phyloP scores from a whole-genome alignment of 2,888 invertebrate genomes.

The Scelioninae gen. 1 region DNA sequence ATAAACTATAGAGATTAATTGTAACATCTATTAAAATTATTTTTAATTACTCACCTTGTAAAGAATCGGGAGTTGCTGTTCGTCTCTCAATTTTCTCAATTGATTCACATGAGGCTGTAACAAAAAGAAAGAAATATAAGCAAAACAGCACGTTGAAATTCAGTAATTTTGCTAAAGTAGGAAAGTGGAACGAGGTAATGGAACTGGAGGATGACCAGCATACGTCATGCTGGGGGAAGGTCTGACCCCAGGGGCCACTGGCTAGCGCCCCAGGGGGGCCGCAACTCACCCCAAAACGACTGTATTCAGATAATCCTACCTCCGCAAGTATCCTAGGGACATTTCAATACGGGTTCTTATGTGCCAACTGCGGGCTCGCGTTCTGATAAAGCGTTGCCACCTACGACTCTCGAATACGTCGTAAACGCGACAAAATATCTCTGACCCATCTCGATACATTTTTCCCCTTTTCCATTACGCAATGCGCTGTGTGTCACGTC shows the following conservation, averaged over 20 bases:
- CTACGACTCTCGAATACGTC: conserved; percentile 50
- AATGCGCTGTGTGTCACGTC: not conserved
- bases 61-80: conserved; percentile 82
- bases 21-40: not conserved
- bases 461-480: conserved; percentile 36
- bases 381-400: conserved; percentile 59
- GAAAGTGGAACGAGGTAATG: conserved; percentile 78
- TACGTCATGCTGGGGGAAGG: conserved; percentile 78
- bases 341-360: conserved; percentile 79
- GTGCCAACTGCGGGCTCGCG: conserved; percentile 66
- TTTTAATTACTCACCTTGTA: conserved; percentile 79
- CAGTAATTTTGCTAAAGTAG: conserved; percentile 64
- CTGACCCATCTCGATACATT: conserved; percentile 43
- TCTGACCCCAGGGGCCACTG: conserved; percentile 70
- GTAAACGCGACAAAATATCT: conserved; percentile 62
- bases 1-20: too few species aligned
- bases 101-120: conserved; percentile 86
- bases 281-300: conserved; percentile 81
- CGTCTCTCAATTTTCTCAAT: conserved; percentile 90
- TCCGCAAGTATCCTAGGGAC: conserved; percentile 74
- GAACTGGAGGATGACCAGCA: conserved; percentile 80
- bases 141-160: conserved; percentile 38
- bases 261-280: conserved; percentile 78
- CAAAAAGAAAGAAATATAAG: conserved; percentile 74
- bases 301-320: conserved; percentile 83